Conservation (phyloP, 2,888 invertebrate species). For the Lasius fuliginosus region DNA sequence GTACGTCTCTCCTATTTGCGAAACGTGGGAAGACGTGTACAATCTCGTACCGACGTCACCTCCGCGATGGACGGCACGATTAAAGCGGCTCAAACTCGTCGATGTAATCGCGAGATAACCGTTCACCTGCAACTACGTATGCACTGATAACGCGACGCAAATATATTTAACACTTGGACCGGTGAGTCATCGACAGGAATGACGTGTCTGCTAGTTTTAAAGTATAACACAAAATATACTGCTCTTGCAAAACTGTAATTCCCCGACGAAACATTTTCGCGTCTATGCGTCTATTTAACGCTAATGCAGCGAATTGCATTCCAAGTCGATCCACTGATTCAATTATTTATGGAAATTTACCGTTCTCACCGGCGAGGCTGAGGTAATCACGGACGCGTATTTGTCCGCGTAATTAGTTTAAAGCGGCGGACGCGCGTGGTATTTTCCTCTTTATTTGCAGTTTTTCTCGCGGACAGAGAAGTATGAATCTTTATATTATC, state of each 20-base stretch:
- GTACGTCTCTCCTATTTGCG: conserved; percentile 80
- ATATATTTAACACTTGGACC: conserved; percentile 40
- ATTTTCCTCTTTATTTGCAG: not conserved
- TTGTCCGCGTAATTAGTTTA: not conserved
- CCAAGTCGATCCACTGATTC: not conserved
- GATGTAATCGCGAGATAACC: conserved; percentile 41
- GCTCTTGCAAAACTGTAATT: not conserved
- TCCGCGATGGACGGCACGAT: conserved; percentile 48
- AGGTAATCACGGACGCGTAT: not conserved
- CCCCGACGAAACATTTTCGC: too few species aligned
- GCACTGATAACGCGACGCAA: conserved; percentile 36
- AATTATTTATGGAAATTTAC: not conserved
- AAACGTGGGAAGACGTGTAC: conserved; percentile 82
- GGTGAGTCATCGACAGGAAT: conserved; percentile 13
- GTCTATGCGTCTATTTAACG: not conserved
- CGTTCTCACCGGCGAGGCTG: not conserved
- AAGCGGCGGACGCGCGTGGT: not conserved
- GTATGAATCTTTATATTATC: not conserved
- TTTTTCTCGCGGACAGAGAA: not conserved
- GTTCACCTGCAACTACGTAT: conserved; percentile 42
- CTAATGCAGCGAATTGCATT: not conserved
- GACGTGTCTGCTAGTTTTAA: not conserved
- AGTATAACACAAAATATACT: not conserved
- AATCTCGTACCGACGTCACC: conserved; percentile 63
- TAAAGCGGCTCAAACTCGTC: conserved; percentile 41